Evolutionary conservation across 2,113 vertebrate species (phyloP).

Genomic region (Lanius collurio): DNA sequence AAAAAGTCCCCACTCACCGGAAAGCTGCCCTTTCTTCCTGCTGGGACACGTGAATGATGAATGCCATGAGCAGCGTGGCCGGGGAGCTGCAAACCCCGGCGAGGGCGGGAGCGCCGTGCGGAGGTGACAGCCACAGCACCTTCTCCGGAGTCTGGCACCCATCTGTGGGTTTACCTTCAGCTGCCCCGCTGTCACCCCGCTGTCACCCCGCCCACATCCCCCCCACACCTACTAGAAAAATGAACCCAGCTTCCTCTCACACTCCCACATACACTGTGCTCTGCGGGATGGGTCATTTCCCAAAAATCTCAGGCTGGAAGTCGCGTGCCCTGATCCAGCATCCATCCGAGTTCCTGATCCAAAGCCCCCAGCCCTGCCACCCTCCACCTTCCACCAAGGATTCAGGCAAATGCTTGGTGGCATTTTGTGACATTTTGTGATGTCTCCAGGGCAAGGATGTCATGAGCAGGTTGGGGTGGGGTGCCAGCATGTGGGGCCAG

Average conservation of each 20-base stretch:
- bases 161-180: neutral
- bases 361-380: neutral
- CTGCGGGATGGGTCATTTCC: neutral
- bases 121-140: neutral
- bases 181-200: neutral
- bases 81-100: accelerated
- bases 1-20: accelerated
- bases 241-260: neutral
- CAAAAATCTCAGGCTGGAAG: neutral
- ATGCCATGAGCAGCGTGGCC: accelerated
- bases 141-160: neutral
- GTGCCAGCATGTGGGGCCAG: accelerated
- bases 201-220: neutral
- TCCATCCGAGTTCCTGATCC: neutral
- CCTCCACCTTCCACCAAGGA: neutral
- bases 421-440: neutral
- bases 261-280: accelerated
- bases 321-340: neutral
- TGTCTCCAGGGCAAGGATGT: neutral
- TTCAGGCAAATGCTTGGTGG: accelerated
- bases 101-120: accelerated
- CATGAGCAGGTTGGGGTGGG: accelerated
- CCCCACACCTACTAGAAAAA: neutral
- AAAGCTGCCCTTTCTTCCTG: neutral
- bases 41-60: neutral